A percentile compares a stretch with the other conserved stretches of the same genome.
phyloP scores from a whole-genome alignment of 2,113 vertebrate genomes.

The Malurus elegans region DNA sequence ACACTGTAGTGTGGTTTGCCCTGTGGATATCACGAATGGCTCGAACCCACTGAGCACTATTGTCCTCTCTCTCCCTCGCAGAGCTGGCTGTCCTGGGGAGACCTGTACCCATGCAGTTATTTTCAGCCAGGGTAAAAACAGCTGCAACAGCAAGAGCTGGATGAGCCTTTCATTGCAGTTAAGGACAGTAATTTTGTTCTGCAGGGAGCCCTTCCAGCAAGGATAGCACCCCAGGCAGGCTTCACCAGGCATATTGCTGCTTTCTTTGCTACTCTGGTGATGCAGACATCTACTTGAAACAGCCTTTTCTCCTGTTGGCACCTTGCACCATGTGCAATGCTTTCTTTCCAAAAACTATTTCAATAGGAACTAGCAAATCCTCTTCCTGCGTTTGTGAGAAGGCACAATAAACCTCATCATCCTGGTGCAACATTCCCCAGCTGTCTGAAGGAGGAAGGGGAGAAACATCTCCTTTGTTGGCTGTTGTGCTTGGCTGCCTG shows the following conservation, averaged over 20 bases:
- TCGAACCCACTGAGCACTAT: neutral
- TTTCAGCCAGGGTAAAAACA: slow-evolving; percentile 22
- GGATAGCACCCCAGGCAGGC: neutral
- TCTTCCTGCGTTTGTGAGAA: neutral
- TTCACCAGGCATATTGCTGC: neutral
- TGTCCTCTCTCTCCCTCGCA: neutral
- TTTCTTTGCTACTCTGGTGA: neutral
- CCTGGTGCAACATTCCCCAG: neutral
- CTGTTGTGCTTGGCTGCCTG: neutral
- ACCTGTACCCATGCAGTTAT: neutral
- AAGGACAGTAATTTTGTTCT: neutral
- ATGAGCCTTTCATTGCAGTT: neutral
- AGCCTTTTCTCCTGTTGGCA: neutral
- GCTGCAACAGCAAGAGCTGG: neutral
- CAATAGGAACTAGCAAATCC: neutral
- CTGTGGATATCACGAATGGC: neutral
- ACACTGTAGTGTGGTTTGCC: rapidly evolving
- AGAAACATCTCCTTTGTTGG: neutral
- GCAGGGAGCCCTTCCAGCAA: neutral
- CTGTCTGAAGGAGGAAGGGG: neutral
- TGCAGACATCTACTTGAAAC: neutral
- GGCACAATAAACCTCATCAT: neutral
- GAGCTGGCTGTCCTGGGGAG: neutral
- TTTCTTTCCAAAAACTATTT: neutral
- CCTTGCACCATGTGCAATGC: neutral